phyloP scores from a whole-genome alignment of 2,888 invertebrate species.

The Agrenia bidenticulata region DNA sequence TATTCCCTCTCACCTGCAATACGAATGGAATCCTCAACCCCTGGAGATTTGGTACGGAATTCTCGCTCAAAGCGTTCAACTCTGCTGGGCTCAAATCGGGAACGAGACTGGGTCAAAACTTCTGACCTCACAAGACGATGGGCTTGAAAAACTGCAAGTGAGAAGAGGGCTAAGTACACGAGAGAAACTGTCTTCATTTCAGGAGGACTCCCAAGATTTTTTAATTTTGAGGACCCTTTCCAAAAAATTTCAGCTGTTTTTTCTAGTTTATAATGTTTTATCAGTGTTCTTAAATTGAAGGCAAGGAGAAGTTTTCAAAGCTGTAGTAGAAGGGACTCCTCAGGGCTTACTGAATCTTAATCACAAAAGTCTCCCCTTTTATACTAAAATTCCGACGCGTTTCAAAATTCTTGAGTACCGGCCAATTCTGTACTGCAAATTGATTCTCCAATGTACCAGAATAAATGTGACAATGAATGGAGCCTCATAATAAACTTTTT shows the following conservation, averaged over 20 bases:
- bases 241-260: neutral
- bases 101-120: slow-evolving; percentile 25
- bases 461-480: too few species aligned
- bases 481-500: too few species aligned
- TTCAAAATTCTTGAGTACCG: too few species aligned
- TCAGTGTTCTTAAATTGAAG: too few species aligned
- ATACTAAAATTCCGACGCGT: too few species aligned
- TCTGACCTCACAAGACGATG: slow-evolving; percentile 39
- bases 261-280: neutral
- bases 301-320: too few species aligned
- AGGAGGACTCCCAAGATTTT: neutral
- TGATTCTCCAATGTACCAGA: too few species aligned
- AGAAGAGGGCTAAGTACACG: slow-evolving; percentile 32
- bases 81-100: slow-evolving; percentile 11
- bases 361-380: too few species aligned
- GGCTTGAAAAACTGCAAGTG: slow-evolving; percentile 28
- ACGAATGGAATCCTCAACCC: slow-evolving; percentile 15
- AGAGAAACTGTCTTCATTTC: slow-evolving; percentile 42
- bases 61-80: slow-evolving; percentile 10
- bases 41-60: slow-evolving; percentile 11
- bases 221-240: neutral
- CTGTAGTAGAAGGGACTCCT: too few species aligned
- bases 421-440: too few species aligned
- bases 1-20: slow-evolving; percentile 7
- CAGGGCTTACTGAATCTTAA: too few species aligned